These are phyloP conservation scores for Ochropleura plecta DNA, from an alignment of 2,888 invertebrate species.

Conservation along the genomic window DNA sequence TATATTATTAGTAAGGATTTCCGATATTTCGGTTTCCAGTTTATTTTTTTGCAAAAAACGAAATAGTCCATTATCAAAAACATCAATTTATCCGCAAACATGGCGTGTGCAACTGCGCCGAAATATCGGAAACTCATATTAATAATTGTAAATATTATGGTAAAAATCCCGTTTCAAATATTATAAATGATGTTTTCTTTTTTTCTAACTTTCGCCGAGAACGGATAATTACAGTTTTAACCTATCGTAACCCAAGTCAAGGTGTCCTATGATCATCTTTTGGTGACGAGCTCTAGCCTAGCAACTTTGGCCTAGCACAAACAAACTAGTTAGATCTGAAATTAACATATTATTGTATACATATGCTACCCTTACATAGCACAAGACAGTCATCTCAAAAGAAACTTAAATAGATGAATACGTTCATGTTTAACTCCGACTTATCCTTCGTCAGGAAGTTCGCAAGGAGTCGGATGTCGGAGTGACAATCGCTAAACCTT, in stretches of 20 bases:
- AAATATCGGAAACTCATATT: too few species aligned
- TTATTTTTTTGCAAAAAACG: too few species aligned
- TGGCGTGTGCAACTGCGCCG: too few species aligned
- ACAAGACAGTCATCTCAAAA: not conserved
- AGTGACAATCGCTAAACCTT: constrained; percentile 10
- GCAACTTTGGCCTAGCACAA: too few species aligned
- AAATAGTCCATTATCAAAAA: too few species aligned
- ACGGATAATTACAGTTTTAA: not conserved
- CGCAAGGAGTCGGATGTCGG: not conserved
- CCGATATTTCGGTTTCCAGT: too few species aligned
- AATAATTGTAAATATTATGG: too few species aligned
- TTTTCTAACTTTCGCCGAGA: too few species aligned
- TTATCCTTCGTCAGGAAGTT: constrained; percentile 26
- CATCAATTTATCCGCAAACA: too few species aligned
- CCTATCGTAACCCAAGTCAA: not conserved
- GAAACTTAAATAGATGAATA: constrained; percentile 6
- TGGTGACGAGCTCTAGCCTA: not conserved
- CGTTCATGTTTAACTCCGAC: constrained; percentile 7
- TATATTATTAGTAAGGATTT: too few species aligned
- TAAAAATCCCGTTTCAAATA: too few species aligned
- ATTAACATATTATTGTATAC: not conserved
- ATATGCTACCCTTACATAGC: not conserved
- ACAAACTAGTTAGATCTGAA: not conserved
- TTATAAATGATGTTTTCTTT: too few species aligned
- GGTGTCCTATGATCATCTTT: not conserved